Evolutionary conservation across 1,140 invertebrate species (phyloP).

Genomic region (Zaprionus taronus): DNA sequence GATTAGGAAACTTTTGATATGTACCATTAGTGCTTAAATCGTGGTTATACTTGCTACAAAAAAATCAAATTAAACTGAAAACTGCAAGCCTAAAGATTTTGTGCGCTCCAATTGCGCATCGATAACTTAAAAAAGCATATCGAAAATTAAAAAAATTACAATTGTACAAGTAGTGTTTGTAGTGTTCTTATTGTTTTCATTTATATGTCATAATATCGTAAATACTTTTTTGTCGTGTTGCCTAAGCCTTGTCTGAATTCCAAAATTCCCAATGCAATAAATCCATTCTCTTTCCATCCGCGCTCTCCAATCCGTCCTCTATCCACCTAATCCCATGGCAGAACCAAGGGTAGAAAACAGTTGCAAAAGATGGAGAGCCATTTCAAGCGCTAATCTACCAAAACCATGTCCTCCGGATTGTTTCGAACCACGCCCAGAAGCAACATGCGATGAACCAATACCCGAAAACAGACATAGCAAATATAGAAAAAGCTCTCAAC

Average conservation of each 20-base stretch:
- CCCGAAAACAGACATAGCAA: too few relatives aligned
- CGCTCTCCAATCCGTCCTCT: background rate
- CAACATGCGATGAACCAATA: conserved; percentile 18
- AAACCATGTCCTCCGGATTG: conserved; percentile 33
- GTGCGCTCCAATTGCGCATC: background rate
- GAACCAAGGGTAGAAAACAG: conserved; percentile 32
- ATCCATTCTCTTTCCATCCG: background rate
- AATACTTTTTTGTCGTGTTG: background rate
- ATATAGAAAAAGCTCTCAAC: too few relatives aligned
- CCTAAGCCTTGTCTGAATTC: background rate
- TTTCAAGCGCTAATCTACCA: background rate
- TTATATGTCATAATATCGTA: background rate
- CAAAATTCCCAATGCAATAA: conserved; percentile 14
- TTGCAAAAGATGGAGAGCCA: conserved; percentile 33
- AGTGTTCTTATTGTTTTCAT: background rate
- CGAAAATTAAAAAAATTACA: background rate
- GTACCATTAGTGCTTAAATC: too few relatives aligned
- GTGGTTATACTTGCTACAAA: too few relatives aligned
- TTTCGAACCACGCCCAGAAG: conserved; percentile 21
- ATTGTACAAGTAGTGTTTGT: too few relatives aligned
- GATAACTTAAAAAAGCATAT: background rate
- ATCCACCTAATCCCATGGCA: conserved; percentile 32
- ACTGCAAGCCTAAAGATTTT: too few relatives aligned
- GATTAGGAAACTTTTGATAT: too few relatives aligned
- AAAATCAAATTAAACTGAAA: too few relatives aligned